These are phyloP conservation scores for Crocodylus rhombifer DNA, from an alignment of 2,797 vertebrate species.

Conservation along the genomic window DNA sequence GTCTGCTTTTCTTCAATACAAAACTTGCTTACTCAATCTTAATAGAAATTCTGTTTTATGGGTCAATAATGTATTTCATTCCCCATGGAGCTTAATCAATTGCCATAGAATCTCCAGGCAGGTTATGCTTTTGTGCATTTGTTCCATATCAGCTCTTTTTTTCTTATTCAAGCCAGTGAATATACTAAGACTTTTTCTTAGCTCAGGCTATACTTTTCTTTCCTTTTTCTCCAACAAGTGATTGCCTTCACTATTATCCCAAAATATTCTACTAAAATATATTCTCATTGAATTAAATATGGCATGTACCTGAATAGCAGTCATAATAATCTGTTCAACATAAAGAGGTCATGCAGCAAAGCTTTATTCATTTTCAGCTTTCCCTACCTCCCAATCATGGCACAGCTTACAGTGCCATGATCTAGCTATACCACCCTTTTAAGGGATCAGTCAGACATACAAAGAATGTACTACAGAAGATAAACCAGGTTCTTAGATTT, in stretches of 20 bases:
- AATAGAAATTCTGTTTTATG: not conserved
- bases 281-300: not conserved
- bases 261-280: not conserved
- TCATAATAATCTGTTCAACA: not conserved
- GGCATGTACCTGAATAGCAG: not conserved
- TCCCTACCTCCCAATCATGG: rapidly evolving
- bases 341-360: not conserved
- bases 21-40: not conserved
- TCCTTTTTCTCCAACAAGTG: not conserved
- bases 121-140: not conserved
- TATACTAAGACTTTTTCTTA: not conserved
- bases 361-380: not conserved
- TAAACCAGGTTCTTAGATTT: not conserved
- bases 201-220: not conserved
- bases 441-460: not conserved
- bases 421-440: not conserved
- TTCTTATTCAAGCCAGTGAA: slow-evolving; percentile 23
- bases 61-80: slow-evolving; percentile 37
- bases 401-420: not conserved
- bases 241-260: not conserved
- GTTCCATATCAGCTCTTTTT: not conserved
- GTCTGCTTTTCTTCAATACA: not conserved
- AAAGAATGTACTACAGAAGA: not conserved
- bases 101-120: not conserved
- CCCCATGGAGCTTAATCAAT: not conserved